Evolutionary conservation across 2,797 vertebrate genomes (phyloP).

Genomic region (Trachops cirrhosus): DNA sequence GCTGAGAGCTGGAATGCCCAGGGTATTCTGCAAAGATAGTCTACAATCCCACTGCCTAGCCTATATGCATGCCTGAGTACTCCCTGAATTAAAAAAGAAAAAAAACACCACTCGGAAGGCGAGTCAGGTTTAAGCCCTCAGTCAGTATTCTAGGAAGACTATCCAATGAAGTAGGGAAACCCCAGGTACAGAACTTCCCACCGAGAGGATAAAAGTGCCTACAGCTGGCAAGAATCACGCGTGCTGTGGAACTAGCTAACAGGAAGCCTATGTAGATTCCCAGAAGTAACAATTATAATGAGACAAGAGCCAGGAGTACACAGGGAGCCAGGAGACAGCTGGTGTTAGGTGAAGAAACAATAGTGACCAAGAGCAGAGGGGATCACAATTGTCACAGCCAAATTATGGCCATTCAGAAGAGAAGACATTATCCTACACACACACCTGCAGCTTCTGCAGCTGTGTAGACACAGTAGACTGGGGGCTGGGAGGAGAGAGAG

Average conservation of each 20-base stretch:
- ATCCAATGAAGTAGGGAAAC: neutral
- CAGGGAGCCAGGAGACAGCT: neutral
- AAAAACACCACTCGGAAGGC: neutral
- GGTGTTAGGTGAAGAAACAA: neutral
- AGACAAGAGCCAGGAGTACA: neutral
- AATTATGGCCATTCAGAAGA: neutral
- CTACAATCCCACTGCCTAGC: neutral
- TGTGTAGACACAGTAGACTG: neutral
- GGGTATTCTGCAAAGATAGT: neutral
- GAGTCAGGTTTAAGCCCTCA: neutral
- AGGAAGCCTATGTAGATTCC: neutral
- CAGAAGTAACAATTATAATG: constrained; percentile 7
- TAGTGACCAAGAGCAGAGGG: neutral
- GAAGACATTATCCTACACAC: neutral
- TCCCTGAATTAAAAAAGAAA: neutral
- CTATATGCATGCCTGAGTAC: neutral
- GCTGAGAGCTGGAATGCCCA: neutral
- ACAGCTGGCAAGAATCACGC: neutral
- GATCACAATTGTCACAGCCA: neutral
- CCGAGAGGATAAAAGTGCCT: neutral
- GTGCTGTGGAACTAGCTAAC: neutral
- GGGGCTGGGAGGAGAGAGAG: neutral
- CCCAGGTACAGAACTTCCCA: neutral
- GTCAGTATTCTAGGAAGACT: neutral
- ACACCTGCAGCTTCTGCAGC: constrained; percentile 49